Percentiles rank a stretch among this genome's conserved stretches.
Evolutionary conservation across 2,797 vertebrate genomes (phyloP).

Genomic region (Ptychobarbus kaznakovi): DNA sequence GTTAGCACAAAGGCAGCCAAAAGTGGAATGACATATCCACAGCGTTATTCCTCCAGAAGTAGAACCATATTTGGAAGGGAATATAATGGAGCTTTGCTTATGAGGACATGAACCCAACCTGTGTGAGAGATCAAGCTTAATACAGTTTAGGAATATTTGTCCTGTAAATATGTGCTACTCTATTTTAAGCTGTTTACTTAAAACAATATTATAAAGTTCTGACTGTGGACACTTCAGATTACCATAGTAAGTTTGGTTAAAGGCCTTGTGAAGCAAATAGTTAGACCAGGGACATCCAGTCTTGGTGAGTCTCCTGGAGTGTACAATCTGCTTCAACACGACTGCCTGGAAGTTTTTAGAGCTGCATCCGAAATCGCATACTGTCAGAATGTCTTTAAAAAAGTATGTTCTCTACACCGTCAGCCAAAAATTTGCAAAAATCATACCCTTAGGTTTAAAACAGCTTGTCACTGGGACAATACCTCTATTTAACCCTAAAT

Average conservation of each 20-base stretch:
- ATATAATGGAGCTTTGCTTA: constrained; percentile 15
- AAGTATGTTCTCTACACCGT: background rate
- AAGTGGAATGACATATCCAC: constrained; percentile 50
- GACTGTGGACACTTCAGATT: background rate
- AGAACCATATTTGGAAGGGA: constrained; percentile 39
- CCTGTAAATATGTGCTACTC: constrained; percentile 22
- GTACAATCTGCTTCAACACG: background rate
- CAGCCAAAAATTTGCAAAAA: background rate
- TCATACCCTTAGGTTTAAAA: background rate
- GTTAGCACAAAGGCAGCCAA: constrained; percentile 51
- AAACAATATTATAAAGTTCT: constrained; percentile 1
- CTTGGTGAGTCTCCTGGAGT: background rate
- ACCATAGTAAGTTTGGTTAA: constrained; percentile 1
- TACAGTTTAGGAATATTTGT: constrained; percentile 30
- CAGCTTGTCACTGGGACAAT: background rate
- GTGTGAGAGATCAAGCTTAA: constrained; percentile 31
- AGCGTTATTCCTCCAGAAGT: constrained; percentile 41
- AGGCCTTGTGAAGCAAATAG: background rate
- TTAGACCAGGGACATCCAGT: background rate
- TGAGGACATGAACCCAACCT: constrained; percentile 34
- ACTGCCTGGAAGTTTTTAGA: background rate
- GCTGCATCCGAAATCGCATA: background rate
- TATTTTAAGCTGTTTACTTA: constrained; percentile 8
- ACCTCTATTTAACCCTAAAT: background rate
- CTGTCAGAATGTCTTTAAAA: background rate